phyloP scores from a whole-genome alignment of 2,797 vertebrate species.

The Hypotaenidia philippensis region DNA sequence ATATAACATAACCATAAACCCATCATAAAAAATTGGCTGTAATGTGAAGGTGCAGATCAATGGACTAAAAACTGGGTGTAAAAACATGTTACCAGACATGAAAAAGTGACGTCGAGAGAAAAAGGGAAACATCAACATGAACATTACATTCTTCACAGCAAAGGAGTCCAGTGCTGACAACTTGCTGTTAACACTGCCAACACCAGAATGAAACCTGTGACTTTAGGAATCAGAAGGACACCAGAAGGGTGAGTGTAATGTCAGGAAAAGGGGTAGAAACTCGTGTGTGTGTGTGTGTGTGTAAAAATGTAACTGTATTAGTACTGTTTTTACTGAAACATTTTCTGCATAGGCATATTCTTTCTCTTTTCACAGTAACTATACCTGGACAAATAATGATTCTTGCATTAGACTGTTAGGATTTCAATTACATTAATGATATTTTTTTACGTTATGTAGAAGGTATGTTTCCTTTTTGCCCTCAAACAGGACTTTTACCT shows the following conservation, averaged over 20 bases:
- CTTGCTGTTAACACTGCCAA: rapidly evolving
- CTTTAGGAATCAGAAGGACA: not conserved
- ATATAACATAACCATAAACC: not conserved
- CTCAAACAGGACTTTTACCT: not conserved
- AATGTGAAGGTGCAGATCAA: not conserved
- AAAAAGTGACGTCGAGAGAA: not conserved
- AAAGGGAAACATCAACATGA: not conserved
- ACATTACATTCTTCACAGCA: not conserved
- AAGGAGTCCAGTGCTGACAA: not conserved
- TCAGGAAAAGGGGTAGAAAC: not conserved
- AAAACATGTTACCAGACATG: not conserved
- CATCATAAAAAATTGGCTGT: not conserved
- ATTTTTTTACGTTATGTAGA: not conserved
- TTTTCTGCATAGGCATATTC: not conserved
- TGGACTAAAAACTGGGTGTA: not conserved
- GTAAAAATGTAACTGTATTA: not conserved
- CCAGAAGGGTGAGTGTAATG: not conserved
- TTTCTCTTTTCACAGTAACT: not conserved
- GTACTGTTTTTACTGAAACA: not conserved
- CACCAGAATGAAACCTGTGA: not conserved
- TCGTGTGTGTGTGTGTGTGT: too few species aligned
- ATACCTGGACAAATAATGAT: not conserved
- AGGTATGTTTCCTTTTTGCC: not conserved
- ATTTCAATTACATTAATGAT: not conserved
- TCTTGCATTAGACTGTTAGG: not conserved